Percentiles rank a stretch among this genome's conserved stretches.
Conservation (phyloP, 2,113 vertebrate genomes). For the Vulpes ferrilata region DNA sequence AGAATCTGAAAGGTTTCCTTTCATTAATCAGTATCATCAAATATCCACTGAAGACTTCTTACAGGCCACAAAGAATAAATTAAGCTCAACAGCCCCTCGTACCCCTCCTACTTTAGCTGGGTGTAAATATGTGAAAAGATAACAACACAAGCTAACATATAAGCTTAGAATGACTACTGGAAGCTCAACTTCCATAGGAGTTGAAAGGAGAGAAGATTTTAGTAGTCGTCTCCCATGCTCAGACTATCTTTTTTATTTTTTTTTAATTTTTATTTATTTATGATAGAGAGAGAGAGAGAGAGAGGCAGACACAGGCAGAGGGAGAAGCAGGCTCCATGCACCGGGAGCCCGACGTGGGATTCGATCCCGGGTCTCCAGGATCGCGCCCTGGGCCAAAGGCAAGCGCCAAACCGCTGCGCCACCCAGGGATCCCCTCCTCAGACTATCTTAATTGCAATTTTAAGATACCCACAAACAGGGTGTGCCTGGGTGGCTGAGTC, state of each 20-base stretch:
- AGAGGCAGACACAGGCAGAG: no score
- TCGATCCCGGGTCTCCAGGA: no score
- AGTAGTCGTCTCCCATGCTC: neutral
- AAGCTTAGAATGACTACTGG: neutral
- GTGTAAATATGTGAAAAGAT: conserved; percentile 21
- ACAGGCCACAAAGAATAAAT: neutral
- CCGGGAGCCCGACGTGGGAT: no score
- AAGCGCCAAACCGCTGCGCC: no score
- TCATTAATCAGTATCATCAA: conserved; percentile 29
- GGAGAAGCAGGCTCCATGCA: no score
- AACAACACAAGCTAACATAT: conserved; percentile 11
- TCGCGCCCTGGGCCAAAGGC: no score
- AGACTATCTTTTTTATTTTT: neutral
- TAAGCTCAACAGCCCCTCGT: neutral
- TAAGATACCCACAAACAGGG: neutral
- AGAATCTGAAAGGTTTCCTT: conserved; percentile 10
- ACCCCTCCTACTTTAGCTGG: neutral
- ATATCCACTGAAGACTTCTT: conserved; percentile 3
- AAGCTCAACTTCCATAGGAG: neutral
- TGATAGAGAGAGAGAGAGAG: no score
- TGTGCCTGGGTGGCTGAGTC: neutral
- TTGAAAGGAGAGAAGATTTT: conserved; percentile 1
- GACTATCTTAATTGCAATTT: conserved; percentile 14
- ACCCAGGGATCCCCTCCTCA: no score
- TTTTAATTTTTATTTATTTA: no score